phyloP scores from a whole-genome alignment of 2,888 invertebrate genomes.

The Microchrysa polita region DNA sequence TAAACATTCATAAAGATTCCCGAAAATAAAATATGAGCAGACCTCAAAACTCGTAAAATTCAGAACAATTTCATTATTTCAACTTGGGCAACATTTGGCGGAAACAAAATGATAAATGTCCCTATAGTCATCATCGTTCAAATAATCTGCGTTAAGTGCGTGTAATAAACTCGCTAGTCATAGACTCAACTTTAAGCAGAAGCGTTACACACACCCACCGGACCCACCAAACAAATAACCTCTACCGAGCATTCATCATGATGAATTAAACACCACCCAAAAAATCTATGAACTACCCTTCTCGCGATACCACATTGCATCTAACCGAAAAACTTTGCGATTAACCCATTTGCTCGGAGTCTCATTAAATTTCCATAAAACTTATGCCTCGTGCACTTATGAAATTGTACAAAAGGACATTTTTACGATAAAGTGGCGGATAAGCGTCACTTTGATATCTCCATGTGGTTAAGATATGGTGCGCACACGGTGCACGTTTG shows the following conservation, averaged over 20 bases:
- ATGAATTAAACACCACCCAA: constrained; percentile 22
- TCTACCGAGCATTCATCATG: constrained; percentile 23
- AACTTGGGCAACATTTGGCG: constrained; percentile 37
- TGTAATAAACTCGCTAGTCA: constrained; percentile 37
- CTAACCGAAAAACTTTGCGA: constrained; percentile 46
- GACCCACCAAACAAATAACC: constrained; percentile 36
- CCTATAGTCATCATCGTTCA: not conserved
- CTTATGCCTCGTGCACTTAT: constrained; percentile 54
- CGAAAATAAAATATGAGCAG: constrained; percentile 35
- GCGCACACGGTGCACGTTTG: not conserved
- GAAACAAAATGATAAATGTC: constrained; percentile 39
- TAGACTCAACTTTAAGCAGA: constrained; percentile 15
- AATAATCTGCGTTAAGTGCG: constrained; percentile 43
- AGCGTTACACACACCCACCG: constrained; percentile 39
- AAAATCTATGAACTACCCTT: not conserved
- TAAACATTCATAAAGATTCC: constrained; percentile 9
- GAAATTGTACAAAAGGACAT: constrained; percentile 49
- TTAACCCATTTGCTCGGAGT: constrained; percentile 54
- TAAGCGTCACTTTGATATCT: constrained; percentile 41
- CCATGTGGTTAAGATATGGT: constrained; percentile 35
- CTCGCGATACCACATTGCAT: not conserved
- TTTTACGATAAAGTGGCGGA: constrained; percentile 49
- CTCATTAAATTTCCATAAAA: constrained; percentile 54
- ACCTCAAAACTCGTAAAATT: constrained; percentile 35
- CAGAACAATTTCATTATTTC: constrained; percentile 40